Percentiles rank a stretch among this genome's conserved stretches.
phyloP scores from a whole-genome alignment of 2,888 invertebrate genomes.

The Lasioglossum marginatum region DNA sequence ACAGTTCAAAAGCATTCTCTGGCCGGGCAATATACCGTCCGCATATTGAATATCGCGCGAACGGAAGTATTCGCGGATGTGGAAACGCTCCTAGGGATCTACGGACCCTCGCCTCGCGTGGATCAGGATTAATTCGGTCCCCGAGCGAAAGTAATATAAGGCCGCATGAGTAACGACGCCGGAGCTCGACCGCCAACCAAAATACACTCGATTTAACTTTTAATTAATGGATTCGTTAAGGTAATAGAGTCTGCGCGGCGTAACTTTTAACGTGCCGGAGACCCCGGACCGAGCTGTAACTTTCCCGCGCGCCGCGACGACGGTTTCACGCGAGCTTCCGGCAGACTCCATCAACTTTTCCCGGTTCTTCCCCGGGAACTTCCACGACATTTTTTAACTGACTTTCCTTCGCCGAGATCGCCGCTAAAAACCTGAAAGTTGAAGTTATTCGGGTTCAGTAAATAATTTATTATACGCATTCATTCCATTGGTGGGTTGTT shows the following conservation, averaged over 20 bases:
- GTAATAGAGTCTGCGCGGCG: constrained; percentile 40
- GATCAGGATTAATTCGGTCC: constrained; percentile 37
- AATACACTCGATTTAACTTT: constrained; percentile 61
- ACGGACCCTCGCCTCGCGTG: not conserved
- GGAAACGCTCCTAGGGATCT: not conserved
- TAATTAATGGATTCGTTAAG: constrained; percentile 60
- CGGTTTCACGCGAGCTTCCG: not conserved
- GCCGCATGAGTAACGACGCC: constrained; percentile 40
- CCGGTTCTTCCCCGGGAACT: not conserved
- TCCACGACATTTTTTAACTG: not conserved
- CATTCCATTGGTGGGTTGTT: not conserved
- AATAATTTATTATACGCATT: not conserved
- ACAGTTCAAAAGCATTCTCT: constrained; percentile 37
- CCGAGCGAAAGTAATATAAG: constrained; percentile 49
- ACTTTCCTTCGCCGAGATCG: not conserved
- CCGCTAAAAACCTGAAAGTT: not conserved
- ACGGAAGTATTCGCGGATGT: not conserved
- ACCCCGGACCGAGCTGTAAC: not conserved
- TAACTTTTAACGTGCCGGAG: constrained; percentile 38
- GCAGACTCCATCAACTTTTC: not conserved
- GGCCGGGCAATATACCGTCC: constrained; percentile 5
- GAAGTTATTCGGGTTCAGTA: not conserved
- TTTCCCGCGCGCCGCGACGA: constrained; percentile 3
- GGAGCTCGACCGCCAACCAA: constrained; percentile 12
- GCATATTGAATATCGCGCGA: constrained; percentile 33